Conservation (phyloP, 2,113 vertebrate genomes). For the Onychorhynchus coronatus region DNA sequence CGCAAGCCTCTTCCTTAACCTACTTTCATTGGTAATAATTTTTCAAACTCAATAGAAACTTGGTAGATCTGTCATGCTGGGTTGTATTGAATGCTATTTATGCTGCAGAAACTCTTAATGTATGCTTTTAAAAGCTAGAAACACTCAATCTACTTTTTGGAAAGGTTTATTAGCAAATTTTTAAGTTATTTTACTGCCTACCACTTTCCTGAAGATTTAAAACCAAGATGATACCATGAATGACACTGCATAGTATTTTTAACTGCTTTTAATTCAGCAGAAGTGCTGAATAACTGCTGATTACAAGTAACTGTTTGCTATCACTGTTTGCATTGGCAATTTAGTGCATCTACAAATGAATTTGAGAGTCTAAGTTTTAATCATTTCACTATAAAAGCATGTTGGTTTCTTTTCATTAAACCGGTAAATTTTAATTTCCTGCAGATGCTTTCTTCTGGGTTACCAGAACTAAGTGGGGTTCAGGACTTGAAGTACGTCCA, state of each 20-base stretch:
- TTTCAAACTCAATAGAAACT: not conserved
- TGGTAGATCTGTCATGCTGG: not conserved
- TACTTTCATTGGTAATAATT: conserved; percentile 88
- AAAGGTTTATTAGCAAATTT: not conserved
- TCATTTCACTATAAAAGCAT: not conserved
- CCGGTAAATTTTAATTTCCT: not conserved
- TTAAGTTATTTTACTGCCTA: not conserved
- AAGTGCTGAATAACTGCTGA: not conserved
- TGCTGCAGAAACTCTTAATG: not conserved
- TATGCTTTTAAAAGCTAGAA: not conserved
- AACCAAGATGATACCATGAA: not conserved
- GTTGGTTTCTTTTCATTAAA: not conserved
- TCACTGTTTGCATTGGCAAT: not conserved
- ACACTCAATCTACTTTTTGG: not conserved
- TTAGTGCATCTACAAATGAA: not conserved
- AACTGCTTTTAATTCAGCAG: not conserved
- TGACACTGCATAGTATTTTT: not conserved
- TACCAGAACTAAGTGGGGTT: conserved; percentile 88
- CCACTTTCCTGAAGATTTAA: not conserved
- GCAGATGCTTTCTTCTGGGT: conserved; percentile 94
- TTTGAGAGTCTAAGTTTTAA: not conserved
- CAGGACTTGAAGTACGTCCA: conserved; percentile 96
- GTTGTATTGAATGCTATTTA: not conserved
- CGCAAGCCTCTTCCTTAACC: conserved; percentile 92
- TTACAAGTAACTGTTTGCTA: not conserved